These are phyloP conservation scores for Theocolax elegans DNA, from an alignment of 1,140 invertebrate species.

Conservation along the genomic window DNA sequence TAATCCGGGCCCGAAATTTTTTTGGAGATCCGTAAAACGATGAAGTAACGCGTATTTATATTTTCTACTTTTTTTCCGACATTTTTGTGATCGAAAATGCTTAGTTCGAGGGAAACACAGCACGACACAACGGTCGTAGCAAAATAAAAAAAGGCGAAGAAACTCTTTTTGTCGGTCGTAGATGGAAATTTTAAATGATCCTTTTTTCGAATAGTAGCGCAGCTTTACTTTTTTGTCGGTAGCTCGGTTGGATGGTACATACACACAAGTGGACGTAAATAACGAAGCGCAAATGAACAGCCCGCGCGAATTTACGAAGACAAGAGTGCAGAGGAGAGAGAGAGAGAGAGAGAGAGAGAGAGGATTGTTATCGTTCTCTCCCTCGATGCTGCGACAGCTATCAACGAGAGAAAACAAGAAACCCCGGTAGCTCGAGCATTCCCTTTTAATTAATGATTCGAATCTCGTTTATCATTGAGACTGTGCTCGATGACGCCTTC, in stretches of 20 bases:
- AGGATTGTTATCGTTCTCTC: constrained; percentile 27
- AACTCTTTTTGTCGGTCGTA: not conserved
- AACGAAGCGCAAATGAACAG: constrained; percentile 28
- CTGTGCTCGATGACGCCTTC: constrained; percentile 38
- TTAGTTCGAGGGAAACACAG: too few species aligned
- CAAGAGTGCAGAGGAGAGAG: not conserved
- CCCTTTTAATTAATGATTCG: constrained; percentile 57
- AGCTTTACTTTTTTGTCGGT: not conserved
- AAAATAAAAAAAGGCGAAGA: too few species aligned
- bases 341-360: not conserved
- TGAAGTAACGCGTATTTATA: not conserved
- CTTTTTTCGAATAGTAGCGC: not conserved
- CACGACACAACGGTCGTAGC: too few species aligned
- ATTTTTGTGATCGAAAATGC: too few species aligned
- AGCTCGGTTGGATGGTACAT: too few species aligned
- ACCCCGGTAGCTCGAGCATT: constrained; percentile 10
- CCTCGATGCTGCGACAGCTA: not conserved
- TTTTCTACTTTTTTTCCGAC: not conserved
- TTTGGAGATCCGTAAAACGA: too few species aligned
- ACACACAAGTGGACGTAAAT: constrained; percentile 19
- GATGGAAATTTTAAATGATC: too few species aligned
- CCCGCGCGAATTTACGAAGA: not conserved
- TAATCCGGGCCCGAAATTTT: constrained; percentile 10
- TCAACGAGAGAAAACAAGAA: constrained; percentile 38
- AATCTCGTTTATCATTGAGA: constrained; percentile 58